Percentiles rank a stretch among this genome's conserved stretches.
Conservation (phyloP, 2,888 invertebrate genomes). For the Volucella inanis region DNA sequence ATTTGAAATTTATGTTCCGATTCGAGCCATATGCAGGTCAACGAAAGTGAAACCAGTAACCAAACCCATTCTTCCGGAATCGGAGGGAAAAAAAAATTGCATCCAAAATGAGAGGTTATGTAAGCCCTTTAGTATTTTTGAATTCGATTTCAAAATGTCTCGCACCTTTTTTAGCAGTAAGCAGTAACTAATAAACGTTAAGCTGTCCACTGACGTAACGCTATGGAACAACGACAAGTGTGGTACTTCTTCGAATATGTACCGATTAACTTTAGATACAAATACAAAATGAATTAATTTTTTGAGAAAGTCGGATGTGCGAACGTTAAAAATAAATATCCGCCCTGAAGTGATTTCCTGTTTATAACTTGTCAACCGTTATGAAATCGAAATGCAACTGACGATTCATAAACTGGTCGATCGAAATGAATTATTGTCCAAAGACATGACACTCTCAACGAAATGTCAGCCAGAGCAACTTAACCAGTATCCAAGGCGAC, state of each 20-base stretch:
- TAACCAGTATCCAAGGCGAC: constrained; percentile 28
- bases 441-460: background rate
- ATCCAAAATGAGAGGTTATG: constrained; percentile 38
- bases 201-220: constrained; percentile 33
- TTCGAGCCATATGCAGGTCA: constrained; percentile 45
- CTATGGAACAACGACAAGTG: background rate
- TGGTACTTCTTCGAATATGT: background rate
- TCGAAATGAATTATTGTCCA: background rate
- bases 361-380: constrained; percentile 30
- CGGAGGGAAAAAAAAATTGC: constrained; percentile 17
- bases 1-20: constrained; percentile 43
- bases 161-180: constrained; percentile 15
- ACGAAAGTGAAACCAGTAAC: constrained; percentile 64
- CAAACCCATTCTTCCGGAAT: constrained; percentile 24
- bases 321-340: constrained; percentile 1
- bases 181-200: constrained; percentile 33
- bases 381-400: constrained; percentile 18
- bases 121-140: constrained; percentile 51
- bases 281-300: constrained; percentile 14
- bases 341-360: constrained; percentile 26
- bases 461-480: constrained; percentile 12
- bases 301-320: constrained; percentile 60
- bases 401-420: constrained; percentile 12
- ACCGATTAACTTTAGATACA: constrained; percentile 8
- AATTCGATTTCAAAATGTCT: constrained; percentile 13